Percentiles rank a stretch among this genome's conserved stretches.
phyloP scores from a whole-genome alignment of 2,797 vertebrate species.

The Vireo griseus region DNA sequence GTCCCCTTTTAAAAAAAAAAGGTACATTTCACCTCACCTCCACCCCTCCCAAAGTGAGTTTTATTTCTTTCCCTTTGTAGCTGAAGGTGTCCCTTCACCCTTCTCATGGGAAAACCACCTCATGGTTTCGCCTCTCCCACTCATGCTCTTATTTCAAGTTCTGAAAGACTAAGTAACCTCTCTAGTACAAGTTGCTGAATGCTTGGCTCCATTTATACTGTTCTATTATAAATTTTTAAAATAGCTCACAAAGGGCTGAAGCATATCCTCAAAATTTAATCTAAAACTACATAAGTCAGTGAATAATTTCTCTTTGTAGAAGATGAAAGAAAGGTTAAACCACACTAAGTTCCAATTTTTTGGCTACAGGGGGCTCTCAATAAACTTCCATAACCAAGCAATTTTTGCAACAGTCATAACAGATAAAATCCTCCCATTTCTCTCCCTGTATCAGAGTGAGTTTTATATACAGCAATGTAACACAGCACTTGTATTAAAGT shows the following conservation, averaged over 20 bases:
- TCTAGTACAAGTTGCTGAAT: not conserved
- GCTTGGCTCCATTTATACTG: not conserved
- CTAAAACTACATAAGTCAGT: not conserved
- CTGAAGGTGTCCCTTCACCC: not conserved
- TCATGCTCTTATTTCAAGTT: not conserved
- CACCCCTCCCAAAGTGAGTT: rapidly evolving
- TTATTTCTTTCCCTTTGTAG: not conserved
- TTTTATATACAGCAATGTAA: not conserved
- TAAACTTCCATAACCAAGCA: not conserved
- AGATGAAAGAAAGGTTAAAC: not conserved
- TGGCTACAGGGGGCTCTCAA: not conserved
- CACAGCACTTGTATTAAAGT: not conserved
- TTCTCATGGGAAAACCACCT: not conserved
- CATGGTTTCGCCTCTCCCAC: not conserved
- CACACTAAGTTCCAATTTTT: not conserved
- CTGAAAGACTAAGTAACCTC: not conserved
- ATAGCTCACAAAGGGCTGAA: not conserved
- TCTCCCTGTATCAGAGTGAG: not conserved
- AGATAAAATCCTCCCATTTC: not conserved
- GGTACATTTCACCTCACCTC: not conserved
- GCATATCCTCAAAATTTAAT: not conserved
- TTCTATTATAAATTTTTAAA: not conserved
- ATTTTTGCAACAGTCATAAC: not conserved
- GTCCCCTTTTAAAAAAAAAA: not conserved
- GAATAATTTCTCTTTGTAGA: not conserved